Conservation (phyloP, 2,888 invertebrate genomes). For the Cremastobaeus sp. region DNA sequence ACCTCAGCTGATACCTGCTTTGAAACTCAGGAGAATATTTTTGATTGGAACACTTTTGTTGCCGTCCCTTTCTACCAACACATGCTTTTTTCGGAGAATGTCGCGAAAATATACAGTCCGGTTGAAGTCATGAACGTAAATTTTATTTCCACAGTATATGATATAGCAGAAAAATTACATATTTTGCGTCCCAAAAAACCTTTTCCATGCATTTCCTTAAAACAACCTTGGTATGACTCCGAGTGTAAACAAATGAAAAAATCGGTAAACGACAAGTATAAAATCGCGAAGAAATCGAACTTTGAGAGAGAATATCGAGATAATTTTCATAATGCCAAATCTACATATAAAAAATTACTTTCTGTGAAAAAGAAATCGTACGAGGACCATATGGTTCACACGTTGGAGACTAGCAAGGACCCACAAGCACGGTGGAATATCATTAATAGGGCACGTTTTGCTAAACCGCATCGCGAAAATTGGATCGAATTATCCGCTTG, state of each 20-base stretch:
- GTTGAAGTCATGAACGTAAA: background rate
- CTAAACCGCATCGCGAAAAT: background rate
- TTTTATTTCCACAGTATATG: background rate
- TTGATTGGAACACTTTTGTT: too few relatives aligned
- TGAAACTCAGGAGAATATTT: too few relatives aligned
- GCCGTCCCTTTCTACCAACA: too few relatives aligned
- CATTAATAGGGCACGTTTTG: constrained; percentile 10
- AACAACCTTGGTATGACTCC: constrained; percentile 3
- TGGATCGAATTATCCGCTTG: background rate
- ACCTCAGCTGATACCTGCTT: background rate
- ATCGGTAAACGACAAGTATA: background rate
- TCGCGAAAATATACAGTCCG: too few relatives aligned
- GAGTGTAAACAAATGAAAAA: constrained; percentile 12
- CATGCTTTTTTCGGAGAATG: too few relatives aligned
- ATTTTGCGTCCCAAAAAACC: background rate
- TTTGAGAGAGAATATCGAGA: too few relatives aligned
- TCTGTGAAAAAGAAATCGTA: background rate
- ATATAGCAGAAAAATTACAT: background rate
- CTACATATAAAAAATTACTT: constrained; percentile 8
- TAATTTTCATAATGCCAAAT: constrained; percentile 4
- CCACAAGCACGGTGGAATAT: constrained; percentile 10
- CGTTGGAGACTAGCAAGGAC: constrained; percentile 2
- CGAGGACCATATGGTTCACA: constrained; percentile 2
- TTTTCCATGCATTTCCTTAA: background rate
- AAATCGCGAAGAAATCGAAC: constrained; percentile 2